Evolutionary conservation across 1,140 invertebrate genomes (phyloP), one percentile per base, ranked within the genome.

Genomic region (Scaptomyza graminum): DNA sequence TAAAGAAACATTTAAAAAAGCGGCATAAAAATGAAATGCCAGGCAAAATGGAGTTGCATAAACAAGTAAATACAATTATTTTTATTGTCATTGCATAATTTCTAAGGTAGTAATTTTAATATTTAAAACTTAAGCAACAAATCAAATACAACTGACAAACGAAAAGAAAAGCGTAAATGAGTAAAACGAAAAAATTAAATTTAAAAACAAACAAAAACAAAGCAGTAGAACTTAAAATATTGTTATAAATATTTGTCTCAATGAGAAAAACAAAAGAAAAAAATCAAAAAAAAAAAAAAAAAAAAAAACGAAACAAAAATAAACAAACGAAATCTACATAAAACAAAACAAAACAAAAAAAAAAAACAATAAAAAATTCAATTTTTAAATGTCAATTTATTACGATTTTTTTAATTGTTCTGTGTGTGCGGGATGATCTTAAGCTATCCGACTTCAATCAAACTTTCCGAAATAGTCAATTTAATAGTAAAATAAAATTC

Each of bases 1-100:
- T 60, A 59, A 49, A 66, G 18, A n/a, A 41, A 70, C 25, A 18
- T 49, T 61, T 41, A 46, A 22, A 47, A 61, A 41, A 28, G 47
- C 43, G 15, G 25, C 34, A 46, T 28, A 61, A 70, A 34, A 34
- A 34, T 9, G 1, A 60, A 65, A 43, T 47, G 0, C 18, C 51
- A 41, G 31, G 25, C 52, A 59, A 57, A 34, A 34, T 34, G 8
- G 50, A 70, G 68, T 87, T 87, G 80, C 68, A 77, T 74, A 67
- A 61, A 71, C 12, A 59, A 68, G 69, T 22, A 70, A 52, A 66
- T 43, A 75, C 62, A 88, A 66, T 88, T 88, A 88, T 88, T 88
- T 88, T 88, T 88, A 88, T 88, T 88, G 83, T 88, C 83, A 88
- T 88, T 88, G 79, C 83, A 89, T 89, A 88, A 79, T 88, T 88